Percentiles rank a stretch among this genome's conserved stretches.
phyloP scores from a whole-genome alignment of 1,140 invertebrate species.

The Ips nitidus region DNA sequence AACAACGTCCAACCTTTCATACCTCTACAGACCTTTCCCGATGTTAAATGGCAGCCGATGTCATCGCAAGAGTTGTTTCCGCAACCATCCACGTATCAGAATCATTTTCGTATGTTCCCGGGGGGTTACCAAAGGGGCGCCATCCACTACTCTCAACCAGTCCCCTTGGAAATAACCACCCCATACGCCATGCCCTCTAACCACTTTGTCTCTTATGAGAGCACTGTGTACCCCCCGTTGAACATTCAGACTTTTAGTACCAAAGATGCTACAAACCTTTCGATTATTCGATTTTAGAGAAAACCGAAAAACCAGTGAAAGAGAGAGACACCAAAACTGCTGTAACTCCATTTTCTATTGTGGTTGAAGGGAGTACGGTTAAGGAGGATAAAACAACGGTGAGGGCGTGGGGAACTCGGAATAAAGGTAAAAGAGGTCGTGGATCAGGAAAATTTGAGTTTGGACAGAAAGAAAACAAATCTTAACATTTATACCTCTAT shows the following conservation, averaged over 20 bases:
- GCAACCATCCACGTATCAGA: neutral
- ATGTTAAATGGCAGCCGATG: slow-evolving; percentile 3
- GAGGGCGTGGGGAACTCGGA: neutral
- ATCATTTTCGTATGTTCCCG: neutral
- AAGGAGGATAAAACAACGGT: neutral
- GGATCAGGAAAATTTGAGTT: neutral
- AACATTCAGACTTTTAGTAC: neutral
- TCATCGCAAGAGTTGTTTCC: neutral
- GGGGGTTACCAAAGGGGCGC: slow-evolving; percentile 1
- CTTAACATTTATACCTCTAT: no score
- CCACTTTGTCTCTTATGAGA: slow-evolving; percentile 1
- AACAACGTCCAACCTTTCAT: no score
- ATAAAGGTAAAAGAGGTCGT: neutral
- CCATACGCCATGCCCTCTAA: slow-evolving; percentile 1
- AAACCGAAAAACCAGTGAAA: neutral
- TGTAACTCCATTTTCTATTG: slow-evolving; percentile 6
- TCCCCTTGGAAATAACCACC: slow-evolving; percentile 16
- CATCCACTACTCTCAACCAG: slow-evolving; percentile 9
- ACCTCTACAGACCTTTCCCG: neutral
- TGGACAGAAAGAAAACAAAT: neutral
- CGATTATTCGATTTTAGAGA: slow-evolving; percentile 5
- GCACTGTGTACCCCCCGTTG: slow-evolving; percentile 9
- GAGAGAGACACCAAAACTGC: neutral
- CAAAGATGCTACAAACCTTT: neutral
- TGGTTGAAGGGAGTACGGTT: neutral